phyloP scores from a whole-genome alignment of 2,113 vertebrate genomes.

The Pelecanus crispus region DNA sequence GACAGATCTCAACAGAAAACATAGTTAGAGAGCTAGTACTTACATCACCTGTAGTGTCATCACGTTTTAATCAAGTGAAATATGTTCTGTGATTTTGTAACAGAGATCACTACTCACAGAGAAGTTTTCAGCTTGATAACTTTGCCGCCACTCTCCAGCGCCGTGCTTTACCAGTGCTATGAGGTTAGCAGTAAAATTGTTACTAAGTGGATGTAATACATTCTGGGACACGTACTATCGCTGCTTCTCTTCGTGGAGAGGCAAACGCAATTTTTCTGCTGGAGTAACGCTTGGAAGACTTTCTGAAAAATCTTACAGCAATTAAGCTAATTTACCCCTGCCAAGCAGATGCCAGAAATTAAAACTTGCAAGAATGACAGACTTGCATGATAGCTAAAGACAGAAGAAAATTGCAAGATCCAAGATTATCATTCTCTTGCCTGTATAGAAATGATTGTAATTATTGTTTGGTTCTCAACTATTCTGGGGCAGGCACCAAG shows the following conservation, averaged over 20 bases:
- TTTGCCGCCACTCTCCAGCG: rapidly evolving
- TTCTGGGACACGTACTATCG: neutral
- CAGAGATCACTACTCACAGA: neutral
- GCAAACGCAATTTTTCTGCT: constrained; percentile 11
- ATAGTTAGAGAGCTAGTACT: rapidly evolving
- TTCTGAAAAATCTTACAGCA: constrained; percentile 49
- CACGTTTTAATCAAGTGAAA: neutral
- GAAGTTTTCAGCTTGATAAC: neutral
- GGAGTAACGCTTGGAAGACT: constrained; percentile 23
- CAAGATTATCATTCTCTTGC: constrained; percentile 44
- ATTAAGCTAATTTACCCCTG: constrained; percentile 50
- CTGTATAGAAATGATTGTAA: constrained; percentile 56
- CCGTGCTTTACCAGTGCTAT: neutral
- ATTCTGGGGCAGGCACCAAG: constrained; percentile 31
- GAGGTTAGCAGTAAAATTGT: neutral
- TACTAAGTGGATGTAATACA: neutral
- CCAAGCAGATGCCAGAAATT: constrained; percentile 58
- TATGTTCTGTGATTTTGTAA: rapidly evolving
- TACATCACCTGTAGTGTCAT: neutral
- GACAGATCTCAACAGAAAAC: neutral
- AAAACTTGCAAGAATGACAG: constrained; percentile 57
- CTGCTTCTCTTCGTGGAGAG: neutral
- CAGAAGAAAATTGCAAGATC: constrained; percentile 54
- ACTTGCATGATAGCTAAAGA: constrained; percentile 31
- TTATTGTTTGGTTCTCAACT: constrained; percentile 53